Percentiles rank a stretch among this genome's conserved stretches.
Evolutionary conservation across 2,113 vertebrate species (phyloP).

Genomic region (Sphyrna mokarran): DNA sequence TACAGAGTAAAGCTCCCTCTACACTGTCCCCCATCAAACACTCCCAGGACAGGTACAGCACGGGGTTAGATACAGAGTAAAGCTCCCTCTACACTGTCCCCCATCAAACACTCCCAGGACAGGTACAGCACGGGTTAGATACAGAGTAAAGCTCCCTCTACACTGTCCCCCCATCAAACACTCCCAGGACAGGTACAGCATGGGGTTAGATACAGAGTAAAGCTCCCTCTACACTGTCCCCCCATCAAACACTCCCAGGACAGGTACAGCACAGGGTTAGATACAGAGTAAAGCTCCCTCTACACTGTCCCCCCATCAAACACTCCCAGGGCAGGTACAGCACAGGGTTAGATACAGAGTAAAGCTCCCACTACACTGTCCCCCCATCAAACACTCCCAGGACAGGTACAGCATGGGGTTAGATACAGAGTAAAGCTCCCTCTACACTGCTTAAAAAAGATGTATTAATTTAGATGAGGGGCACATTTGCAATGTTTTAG

Average conservation of each 20-base stretch:
- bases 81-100: background rate
- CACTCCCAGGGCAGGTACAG: too few relatives aligned
- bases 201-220: background rate
- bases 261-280: background rate
- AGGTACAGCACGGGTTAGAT: background rate
- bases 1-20: background rate
- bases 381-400: too few relatives aligned
- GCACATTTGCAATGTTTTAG: background rate
- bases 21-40: background rate
- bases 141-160: background rate
- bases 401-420: background rate
- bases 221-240: background rate
- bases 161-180: background rate
- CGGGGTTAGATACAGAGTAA: background rate
- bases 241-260: too few relatives aligned
- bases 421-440: background rate
- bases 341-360: background rate
- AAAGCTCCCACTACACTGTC: background rate
- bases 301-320: background rate
- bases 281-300: background rate
- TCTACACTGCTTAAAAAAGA: background rate
- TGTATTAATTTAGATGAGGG: background rate
- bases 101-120: too few relatives aligned
- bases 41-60: too few relatives aligned
- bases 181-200: too few relatives aligned